Evolutionary conservation across 2,888 invertebrate genomes (phyloP), one percentile per base, ranked within the genome.

Genomic region (Lasioglossum pauxillum): DNA sequence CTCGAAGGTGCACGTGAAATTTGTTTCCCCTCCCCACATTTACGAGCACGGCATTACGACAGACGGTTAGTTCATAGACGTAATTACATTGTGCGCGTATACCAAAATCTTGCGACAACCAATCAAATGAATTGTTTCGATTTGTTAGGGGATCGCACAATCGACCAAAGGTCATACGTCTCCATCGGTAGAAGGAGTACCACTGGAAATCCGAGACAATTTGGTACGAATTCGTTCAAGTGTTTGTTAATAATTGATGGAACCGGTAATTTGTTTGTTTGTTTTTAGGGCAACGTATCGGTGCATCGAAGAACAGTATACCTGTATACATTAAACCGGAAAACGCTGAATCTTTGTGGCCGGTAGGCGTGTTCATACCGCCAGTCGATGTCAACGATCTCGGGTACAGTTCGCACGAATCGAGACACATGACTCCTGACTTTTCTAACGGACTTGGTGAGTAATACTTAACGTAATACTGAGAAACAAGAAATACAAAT

Each of bases 311-410:
- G 12, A 80, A 69, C n/a, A 83, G 53, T 38, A 60, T 57, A 12
- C 64, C 71, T 1, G 31, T 74, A 1, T 60, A 81, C n/a, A 82
- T 87, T 23, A 88, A 80, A 49, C 80, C 90, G 16, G 81, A 74
- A 81, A 91, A 87, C 81, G 96, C 96, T 0, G 96, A 96, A 90
- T 96, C 96, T 0, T 92, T 96, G 53, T 96, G 96, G 96, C 96
- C 96, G 0, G 95, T 96, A 75, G 96, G 96, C 1, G 94, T 96
- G 53, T 96, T 96, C 90, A 88, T 96, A 78, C 96, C 96, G 5
- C 96, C 96, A 0, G 86, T 95, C 27, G 92, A 93, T 75, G 93
- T 95, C 93, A 87, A 95, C 35, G 92, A 96, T 71, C 94, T 95
- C 44, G 91, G 94, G 23, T 95, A 96, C 76, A 93, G 94, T 81